Base-by-base conservation (phyloP, 2,888 invertebrate genomes). In the Tetanocera ferruginea region DNA sequence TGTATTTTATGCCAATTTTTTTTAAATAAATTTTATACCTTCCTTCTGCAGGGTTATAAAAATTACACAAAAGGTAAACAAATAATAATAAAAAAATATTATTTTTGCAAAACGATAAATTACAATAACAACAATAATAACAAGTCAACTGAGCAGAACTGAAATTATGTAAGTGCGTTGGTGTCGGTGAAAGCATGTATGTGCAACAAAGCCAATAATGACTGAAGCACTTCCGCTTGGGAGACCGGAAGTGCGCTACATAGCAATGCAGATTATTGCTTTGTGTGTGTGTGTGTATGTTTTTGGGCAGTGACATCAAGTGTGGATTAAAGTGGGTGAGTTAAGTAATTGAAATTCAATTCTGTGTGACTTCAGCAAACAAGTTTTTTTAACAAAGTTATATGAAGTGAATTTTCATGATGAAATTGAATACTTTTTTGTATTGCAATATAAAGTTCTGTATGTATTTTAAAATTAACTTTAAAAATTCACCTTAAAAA, bases 201-300 rank as follows among this genome's bases (percentile, higher is more conserved):
- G 4, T 17, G 52, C 9, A 2, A 23, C 37, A 31, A 43, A 11
- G 17, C 51, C 25, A 49, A 69, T 69, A 69, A 69, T 51, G 69
- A 69, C 69, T 23, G 52, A 51, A 51, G 52, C 31, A 69, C 69
- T 69, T 69, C 69, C 69, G 69, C 25, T 69, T 31, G 28, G n/a
- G 31, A 69, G 14, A 52, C 51, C 69, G 69, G 52, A 69, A 51
- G 19, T 67, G 28, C 19, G 43, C 43, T 23, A 23, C 64, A 19
- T 37, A 66, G 28, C 43, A 14, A 11, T 43, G 43, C 43, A 43
- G 11, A 43, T 43, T 14, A 2, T 8, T 37, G 11, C 11, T 43
- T 11, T 43, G 0, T 11, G 11, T 1, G 43, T 43, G 3, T 37
- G 4, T 37, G 8, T 43, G 43, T 43, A 14, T 43, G 43, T 11